These are phyloP conservation scores for Palythoa grandis DNA, from an alignment of 92 coral and sea anemone species.

Conservation along the genomic window DNA sequence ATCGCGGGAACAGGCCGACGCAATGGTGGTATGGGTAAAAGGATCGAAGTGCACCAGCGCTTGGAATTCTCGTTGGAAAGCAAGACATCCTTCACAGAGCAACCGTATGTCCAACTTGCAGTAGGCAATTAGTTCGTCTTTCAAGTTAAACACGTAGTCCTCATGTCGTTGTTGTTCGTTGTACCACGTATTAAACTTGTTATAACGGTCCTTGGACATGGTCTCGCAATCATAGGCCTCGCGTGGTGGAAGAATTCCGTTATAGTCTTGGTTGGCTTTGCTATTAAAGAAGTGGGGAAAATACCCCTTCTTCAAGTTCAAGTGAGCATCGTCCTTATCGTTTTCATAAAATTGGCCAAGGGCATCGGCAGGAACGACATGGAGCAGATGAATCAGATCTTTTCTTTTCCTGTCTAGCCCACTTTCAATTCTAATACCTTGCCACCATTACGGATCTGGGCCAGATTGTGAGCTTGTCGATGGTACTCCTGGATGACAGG, in stretches of 20 bases:
- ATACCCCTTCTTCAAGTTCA: no score
- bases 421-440: not conserved
- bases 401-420: no score
- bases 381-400: not conserved
- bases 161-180: no score
- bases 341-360: no score
- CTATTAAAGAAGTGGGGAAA: not conserved
- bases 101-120: no score
- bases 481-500: not conserved
- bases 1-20: not conserved
- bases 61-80: not conserved
- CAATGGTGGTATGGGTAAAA: no score
- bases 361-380: not conserved
- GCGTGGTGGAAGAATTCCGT: no score
- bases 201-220: not conserved
- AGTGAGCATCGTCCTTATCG: no score
- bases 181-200: not conserved
- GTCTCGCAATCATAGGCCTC: no score
- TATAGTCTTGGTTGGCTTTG: not conserved
- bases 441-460: not conserved
- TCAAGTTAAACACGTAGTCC: no score
- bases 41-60: no score
- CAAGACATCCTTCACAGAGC: not conserved
- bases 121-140: no score
- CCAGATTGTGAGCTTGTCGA: not conserved